Evolutionary conservation across 2,797 vertebrate species (phyloP), one percentile per base, ranked within the genome.

Genomic region (Aplochiton taeniatus): DNA sequence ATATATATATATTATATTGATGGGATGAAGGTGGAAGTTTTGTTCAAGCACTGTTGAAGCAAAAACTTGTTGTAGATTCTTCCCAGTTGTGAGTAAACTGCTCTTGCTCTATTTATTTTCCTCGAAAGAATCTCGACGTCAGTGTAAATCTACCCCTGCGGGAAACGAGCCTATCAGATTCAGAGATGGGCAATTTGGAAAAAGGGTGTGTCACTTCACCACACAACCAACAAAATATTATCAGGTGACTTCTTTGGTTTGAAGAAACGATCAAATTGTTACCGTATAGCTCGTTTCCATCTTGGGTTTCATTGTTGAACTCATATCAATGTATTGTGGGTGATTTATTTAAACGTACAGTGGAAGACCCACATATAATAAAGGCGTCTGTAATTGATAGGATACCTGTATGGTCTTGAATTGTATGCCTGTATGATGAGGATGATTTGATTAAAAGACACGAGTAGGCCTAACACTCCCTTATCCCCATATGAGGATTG

Each of bases 11-110:
- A 41, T 0, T 41, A 20, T 49, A 46, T 0, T 20, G 0, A 17
- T 57, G 85, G 68, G 14, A 5, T 48, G 2, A 72, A 78, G 81
- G 31, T 31, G 79, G 87, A 87, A 90, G 91, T 88, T 31, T 31
- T 31, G 31, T 31, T 31, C 92, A 93, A 93, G 59, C 91, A 92
- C 91, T 92, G 90, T 91, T 92, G 92, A 93, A 89, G 91, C 92
- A 91, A 92, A 83, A 92, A 90, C 87, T 76, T 66, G 60, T 56
- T 0, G 0, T 0, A 0, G 0, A 54, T 44, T 20, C 54, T 56
- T 55, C 67, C 61, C 50, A 11, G 20, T 9, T 16, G 0, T 73
- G 1, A 79, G 63, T 77, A 51, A 48, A 45, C 9, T 20, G 17
- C 11, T 0, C 0, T n/a, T 1, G 8, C 0, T 10, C 0, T 63